Conservation (phyloP, 2,888 invertebrate species). For the Hypomecis punctinalis region DNA sequence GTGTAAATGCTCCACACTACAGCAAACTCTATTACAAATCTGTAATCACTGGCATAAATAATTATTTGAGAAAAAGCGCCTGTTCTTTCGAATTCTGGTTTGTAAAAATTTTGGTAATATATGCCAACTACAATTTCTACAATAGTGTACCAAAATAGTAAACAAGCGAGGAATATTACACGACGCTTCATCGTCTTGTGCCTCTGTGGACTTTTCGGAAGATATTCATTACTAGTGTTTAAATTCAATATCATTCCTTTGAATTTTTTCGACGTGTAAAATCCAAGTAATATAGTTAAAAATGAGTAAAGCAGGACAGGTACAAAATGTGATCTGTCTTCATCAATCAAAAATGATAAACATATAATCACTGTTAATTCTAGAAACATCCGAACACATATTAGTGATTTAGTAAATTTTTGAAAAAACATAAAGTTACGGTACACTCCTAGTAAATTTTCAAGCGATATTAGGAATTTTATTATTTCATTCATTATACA, state of each 20-base stretch:
- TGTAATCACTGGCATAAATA: neutral
- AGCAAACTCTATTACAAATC: slow-evolving; percentile 4
- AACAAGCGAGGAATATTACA: neutral
- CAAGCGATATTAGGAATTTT: too few species aligned
- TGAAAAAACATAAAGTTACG: too few species aligned
- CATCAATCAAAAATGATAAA: neutral
- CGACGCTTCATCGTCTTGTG: neutral
- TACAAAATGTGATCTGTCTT: neutral
- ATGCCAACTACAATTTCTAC: neutral
- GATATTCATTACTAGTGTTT: slow-evolving; percentile 4
- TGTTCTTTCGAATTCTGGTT: neutral
- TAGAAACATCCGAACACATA: too few species aligned
- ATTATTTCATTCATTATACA: too few species aligned
- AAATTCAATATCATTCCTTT: slow-evolving; percentile 1
- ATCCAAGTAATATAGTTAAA: neutral
- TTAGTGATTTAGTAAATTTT: too few species aligned
- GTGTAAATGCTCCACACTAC: slow-evolving; percentile 10
- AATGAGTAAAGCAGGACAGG: neutral
- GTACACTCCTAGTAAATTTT: too few species aligned
- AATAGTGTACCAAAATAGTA: neutral
- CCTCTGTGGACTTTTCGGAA: neutral
- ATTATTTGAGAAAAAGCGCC: neutral
- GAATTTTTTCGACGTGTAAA: slow-evolving; percentile 6
- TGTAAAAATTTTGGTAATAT: neutral
- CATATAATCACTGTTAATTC: too few species aligned